These are phyloP conservation scores for Prionace glauca DNA, from an alignment of 2,797 vertebrate genomes.

Conservation along the genomic window DNA sequence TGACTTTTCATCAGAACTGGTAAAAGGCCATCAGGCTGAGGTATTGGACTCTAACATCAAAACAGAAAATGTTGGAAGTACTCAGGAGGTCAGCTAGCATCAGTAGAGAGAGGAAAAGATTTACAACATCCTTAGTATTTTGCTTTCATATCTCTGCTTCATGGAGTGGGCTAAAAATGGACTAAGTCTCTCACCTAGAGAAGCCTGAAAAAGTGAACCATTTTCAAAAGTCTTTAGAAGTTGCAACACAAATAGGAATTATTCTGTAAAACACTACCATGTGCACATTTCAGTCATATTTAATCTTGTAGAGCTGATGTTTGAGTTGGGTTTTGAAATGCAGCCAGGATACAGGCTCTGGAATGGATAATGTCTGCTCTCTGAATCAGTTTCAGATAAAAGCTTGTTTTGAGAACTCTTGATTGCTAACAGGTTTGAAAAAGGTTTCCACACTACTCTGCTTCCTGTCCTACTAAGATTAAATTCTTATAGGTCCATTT, in stretches of 20 bases:
- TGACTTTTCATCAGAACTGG: background rate
- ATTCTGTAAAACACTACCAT: background rate
- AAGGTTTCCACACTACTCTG: background rate
- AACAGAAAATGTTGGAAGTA: too few species aligned
- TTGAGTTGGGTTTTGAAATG: slow-evolving; percentile 25
- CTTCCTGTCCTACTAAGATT: background rate
- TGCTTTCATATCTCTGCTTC: background rate
- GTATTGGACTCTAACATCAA: background rate
- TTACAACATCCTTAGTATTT: background rate
- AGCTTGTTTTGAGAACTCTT: background rate
- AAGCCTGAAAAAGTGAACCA: background rate
- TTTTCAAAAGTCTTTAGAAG: background rate
- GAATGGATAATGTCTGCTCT: background rate
- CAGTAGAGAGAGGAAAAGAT: too few species aligned
- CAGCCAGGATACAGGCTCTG: background rate
- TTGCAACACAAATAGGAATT: background rate
- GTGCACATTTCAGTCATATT: background rate
- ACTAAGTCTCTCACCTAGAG: background rate
- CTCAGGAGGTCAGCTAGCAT: too few species aligned
- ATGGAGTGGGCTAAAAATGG: background rate
- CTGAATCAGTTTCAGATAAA: slow-evolving; percentile 27
- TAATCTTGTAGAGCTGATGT: slow-evolving; percentile 3
- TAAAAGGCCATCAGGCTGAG: background rate
- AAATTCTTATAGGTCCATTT: background rate
- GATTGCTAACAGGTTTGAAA: slow-evolving; percentile 19